A percentile compares a stretch with the other conserved stretches of the same genome.
phyloP scores from a whole-genome alignment of 2,797 vertebrate species.

The Dicrostonyx torquatus region DNA sequence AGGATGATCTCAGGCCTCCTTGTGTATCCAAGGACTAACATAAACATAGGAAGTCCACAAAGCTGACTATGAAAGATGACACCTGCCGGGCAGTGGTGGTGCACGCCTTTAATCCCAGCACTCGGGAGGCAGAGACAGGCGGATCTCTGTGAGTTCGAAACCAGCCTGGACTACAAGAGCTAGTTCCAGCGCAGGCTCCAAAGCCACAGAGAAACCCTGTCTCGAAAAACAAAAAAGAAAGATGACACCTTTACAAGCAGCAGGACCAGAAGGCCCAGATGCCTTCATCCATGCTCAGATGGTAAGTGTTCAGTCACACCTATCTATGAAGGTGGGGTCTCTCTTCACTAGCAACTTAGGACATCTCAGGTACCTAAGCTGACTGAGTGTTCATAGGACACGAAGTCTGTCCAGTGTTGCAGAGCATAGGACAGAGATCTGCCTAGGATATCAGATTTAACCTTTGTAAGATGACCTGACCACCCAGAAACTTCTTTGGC shows the following conservation, averaged over 20 bases:
- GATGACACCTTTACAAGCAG: neutral
- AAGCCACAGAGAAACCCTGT: too few relatives aligned
- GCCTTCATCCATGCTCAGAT: neutral
- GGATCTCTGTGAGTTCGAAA: too few relatives aligned
- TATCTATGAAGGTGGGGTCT: neutral
- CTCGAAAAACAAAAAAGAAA: too few relatives aligned
- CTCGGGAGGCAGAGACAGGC: too few relatives aligned
- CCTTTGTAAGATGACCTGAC: neutral
- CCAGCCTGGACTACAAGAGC: too few relatives aligned
- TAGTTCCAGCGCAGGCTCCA: too few relatives aligned
- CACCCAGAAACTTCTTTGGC: slow-evolving; percentile 1
- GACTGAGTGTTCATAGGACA: neutral
- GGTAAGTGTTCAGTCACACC: neutral
- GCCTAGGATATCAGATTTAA: neutral
- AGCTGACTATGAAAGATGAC: neutral
- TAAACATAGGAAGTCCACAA: neutral
- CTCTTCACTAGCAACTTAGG: neutral
- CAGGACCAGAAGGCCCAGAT: neutral
- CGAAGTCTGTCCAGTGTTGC: neutral
- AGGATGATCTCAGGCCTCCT: neutral
- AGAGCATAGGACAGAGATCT: neutral
- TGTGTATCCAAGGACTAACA: neutral
- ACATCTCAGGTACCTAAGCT: neutral
- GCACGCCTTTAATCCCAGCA: too few relatives aligned
- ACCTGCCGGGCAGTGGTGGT: too few relatives aligned